Base-by-base conservation (phyloP, 2,113 vertebrate genomes). In the Leptobrachium ailaonicum region DNA sequence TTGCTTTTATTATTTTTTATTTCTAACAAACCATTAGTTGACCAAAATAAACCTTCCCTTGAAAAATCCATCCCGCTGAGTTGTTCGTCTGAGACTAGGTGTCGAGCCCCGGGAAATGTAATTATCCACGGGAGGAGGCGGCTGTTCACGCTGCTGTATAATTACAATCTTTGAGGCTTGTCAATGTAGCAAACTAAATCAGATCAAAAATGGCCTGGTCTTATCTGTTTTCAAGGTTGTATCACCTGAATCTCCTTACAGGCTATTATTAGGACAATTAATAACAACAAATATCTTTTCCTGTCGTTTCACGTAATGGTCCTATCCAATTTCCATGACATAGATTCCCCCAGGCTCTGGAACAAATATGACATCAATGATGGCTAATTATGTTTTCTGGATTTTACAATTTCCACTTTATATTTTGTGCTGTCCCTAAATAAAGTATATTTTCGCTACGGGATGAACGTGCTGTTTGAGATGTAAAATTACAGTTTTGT, bases 251-350 rank as follows among this genome's bases (percentile, higher is more conserved):
- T 64, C 84, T 83, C 85, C 71, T 84, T 66, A 43, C 66, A 84
- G 73, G 79, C 78, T 87, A 83, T 85, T 88, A 88, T 80, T 79
- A 87, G 45, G 4, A 68, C 75, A 85, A 80, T 86, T 77, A 85
- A 83, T 77, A 87, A 76, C 67, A 78, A 82, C 6, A 85, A 85
- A 68, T 66, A 84, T 86, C 74, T 86, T 83, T 40, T 82, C 85
- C 68, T 56, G 41, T 47, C 83, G 58, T 84, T 87, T 58, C 71
- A 71, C 41, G 75, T 82, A 83, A 82, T 12, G 74, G 20, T 41
- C 44, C 41, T 45, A 41, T 82, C 54, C 84, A 76, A 86, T 86
- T 89, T 87, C 83, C 81, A 85, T 85, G 84, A 82, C 53, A 84
- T 83, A 83, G 58, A 60, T 88, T 85, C 84, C 75, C 83, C 85